Percentiles rank a stretch among this genome's conserved stretches.
Evolutionary conservation across 92 coral and sea anemone species (phyloP).

Genomic region (Anthopleura xanthogrammica): DNA sequence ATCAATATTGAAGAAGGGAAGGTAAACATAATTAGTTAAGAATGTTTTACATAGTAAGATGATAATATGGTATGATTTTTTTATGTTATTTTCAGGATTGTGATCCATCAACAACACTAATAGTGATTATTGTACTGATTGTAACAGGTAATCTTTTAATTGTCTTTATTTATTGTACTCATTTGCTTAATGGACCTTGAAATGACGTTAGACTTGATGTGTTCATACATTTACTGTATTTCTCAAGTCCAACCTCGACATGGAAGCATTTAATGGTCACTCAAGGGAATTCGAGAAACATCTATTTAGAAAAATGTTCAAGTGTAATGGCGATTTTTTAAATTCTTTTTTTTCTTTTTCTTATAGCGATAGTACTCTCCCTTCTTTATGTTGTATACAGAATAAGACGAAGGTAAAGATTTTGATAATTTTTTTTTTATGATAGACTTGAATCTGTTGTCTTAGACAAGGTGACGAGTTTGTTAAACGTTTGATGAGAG

Average conservation of each 20-base stretch:
- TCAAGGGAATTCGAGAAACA: neutral
- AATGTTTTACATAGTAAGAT: no score
- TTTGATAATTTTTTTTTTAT: neutral
- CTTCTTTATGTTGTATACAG: constrained; percentile 11
- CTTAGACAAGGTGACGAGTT: neutral
- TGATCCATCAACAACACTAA: constrained; percentile 30
- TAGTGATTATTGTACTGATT: constrained; percentile 22
- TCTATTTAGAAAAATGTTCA: no score
- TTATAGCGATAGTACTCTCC: constrained; percentile 24
- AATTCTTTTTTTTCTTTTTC: neutral
- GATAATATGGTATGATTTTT: neutral
- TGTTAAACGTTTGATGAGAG: no score
- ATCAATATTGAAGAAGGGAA: no score
- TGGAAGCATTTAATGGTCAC: no score
- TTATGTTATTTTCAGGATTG: constrained; percentile 7
- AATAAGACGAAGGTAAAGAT: constrained; percentile 3
- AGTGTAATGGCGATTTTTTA: neutral
- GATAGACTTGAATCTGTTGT: neutral
- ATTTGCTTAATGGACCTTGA: no score
- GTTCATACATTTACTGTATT: no score
- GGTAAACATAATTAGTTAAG: no score
- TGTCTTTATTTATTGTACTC: no score
- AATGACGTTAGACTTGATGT: no score
- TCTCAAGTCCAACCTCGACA: no score
- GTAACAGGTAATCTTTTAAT: constrained; percentile 12